Base-by-base conservation (phyloP, 2,888 invertebrate genomes). In the Tinea pellionella region DNA sequence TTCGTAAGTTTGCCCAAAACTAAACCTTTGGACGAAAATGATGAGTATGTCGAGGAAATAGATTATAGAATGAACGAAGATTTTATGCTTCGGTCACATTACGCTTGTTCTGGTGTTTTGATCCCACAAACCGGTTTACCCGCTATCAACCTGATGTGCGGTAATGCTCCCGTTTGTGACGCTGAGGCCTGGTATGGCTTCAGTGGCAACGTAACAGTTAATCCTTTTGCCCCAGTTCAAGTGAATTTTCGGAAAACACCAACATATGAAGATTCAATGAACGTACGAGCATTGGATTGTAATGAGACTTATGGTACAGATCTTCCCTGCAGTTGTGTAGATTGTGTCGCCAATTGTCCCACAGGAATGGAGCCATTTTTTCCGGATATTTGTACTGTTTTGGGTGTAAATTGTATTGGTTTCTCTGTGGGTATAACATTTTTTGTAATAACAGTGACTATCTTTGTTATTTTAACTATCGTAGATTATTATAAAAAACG, bases 81-180 rank as follows among this genome's bases (percentile, higher is more conserved):
- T 0, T 95, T 91, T 66, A 91, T 92, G 65, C 72, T 89, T 16
- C 88, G 77, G 0, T 89, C 92, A 0, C 96, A 90, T 73, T 89
- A 93, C 30, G 95, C 96, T 0, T 98, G 98, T 72, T 88, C 90
- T 51, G 89, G 91, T 19, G 93, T 97, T 0, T 84, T 94, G 11
- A 89, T 94, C 69, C 94, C 96, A 0, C 90, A 92, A 62, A 91
- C 92, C 1, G 95, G 96, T 9, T 78, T 89, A 59, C 89, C 91
- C 6, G 95, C 93, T 1, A 89, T 97, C 75, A 93, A 92, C 63
- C 69, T 94, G n/a, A 90, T 94, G 69, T 97, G 97, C 72, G 95
- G 94, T 0, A 80, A 90, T 15, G 90, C 92, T 0, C 84, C 89
- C 0, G 85, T 88, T 2, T 98, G 98, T 69, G 74, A 79, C 24